These are phyloP conservation scores for Polyodon spathula DNA, from an alignment of 2,113 vertebrate genomes.

Conservation along the genomic window DNA sequence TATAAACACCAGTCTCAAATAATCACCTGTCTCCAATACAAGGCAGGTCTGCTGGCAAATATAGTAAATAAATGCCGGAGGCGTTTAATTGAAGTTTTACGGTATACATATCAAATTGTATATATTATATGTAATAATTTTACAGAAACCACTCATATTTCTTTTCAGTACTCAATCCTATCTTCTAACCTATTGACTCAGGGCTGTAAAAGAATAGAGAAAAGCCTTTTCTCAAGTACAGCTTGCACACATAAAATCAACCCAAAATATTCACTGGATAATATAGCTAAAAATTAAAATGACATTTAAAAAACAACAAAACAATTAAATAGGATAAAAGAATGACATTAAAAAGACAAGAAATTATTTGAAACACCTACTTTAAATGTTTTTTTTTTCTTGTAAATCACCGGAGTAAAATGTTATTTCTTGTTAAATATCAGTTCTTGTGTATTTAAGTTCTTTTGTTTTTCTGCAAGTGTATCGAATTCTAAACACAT, in stretches of 20 bases:
- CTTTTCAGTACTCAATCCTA: slow-evolving; percentile 31
- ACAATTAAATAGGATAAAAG: slow-evolving; percentile 77
- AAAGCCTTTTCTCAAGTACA: slow-evolving; percentile 66
- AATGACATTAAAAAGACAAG: slow-evolving; percentile 71
- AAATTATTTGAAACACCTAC: slow-evolving; percentile 71
- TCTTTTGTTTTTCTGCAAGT: slow-evolving; percentile 35
- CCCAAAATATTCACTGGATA: slow-evolving; percentile 70
- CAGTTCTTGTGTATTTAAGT: slow-evolving; percentile 44
- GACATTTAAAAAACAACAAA: slow-evolving; percentile 47
- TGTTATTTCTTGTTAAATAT: slow-evolving; percentile 37
- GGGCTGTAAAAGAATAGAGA: slow-evolving; percentile 45
- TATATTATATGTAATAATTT: slow-evolving; percentile 13
- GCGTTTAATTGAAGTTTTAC: too few species aligned
- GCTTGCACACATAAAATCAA: slow-evolving; percentile 65
- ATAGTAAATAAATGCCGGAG: too few species aligned
- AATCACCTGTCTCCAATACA: too few species aligned
- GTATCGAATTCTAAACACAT: slow-evolving; percentile 67
- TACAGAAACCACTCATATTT: background rate
- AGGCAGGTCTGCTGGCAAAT: too few species aligned
- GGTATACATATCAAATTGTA: background rate
- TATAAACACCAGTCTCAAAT: too few species aligned
- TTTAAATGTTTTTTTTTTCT: slow-evolving; percentile 49
- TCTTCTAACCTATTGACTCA: slow-evolving; percentile 31
- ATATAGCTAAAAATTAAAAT: slow-evolving; percentile 84
- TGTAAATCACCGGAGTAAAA: slow-evolving; percentile 56